A percentile compares a stretch with the other conserved stretches of the same genome.
These are phyloP conservation scores for Hippocampus comes DNA, from an alignment of 2,113 vertebrate genomes.

Conservation along the genomic window DNA sequence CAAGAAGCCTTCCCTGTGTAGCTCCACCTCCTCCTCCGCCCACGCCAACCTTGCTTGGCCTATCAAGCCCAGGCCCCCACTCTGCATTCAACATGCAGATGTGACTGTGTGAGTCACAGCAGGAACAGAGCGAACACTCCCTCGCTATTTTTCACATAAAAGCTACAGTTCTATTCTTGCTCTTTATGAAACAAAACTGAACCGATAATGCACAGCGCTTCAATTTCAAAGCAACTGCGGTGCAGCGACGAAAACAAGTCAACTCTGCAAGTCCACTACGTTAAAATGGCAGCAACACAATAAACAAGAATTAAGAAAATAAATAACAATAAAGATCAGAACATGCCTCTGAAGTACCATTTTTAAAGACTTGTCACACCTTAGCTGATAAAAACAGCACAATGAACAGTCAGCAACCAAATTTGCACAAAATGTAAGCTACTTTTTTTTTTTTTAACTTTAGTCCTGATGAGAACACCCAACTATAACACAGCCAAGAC, in stretches of 20 bases:
- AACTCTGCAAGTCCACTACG: not conserved
- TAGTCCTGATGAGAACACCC: not conserved
- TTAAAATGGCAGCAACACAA: too few relatives aligned
- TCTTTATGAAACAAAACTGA: not conserved
- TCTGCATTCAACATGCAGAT: slow-evolving; percentile 60
- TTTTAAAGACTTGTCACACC: too few relatives aligned
- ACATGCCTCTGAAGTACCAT: too few relatives aligned
- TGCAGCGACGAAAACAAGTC: not conserved
- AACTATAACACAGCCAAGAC: not conserved
- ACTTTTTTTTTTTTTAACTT: not conserved
- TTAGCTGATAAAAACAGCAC: too few relatives aligned
- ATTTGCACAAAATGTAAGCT: not conserved
- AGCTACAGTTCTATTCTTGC: slow-evolving; percentile 1
- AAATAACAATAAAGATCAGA: too few relatives aligned
- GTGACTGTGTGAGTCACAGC: slow-evolving; percentile 49
- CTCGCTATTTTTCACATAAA: slow-evolving; percentile 44
- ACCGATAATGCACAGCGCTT: not conserved
- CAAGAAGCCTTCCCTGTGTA: slow-evolving; percentile 52
- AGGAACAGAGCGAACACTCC: slow-evolving; percentile 40
- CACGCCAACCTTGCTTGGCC: slow-evolving; percentile 33
- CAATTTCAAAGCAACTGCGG: not conserved
- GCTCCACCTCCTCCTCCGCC: slow-evolving; percentile 36
- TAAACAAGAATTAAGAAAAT: too few relatives aligned
- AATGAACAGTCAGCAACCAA: not conserved
- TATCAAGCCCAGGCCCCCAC: slow-evolving; percentile 31